These are phyloP conservation scores for Chelon auratus DNA, from an alignment of 2,797 vertebrate genomes.

Conservation along the genomic window DNA sequence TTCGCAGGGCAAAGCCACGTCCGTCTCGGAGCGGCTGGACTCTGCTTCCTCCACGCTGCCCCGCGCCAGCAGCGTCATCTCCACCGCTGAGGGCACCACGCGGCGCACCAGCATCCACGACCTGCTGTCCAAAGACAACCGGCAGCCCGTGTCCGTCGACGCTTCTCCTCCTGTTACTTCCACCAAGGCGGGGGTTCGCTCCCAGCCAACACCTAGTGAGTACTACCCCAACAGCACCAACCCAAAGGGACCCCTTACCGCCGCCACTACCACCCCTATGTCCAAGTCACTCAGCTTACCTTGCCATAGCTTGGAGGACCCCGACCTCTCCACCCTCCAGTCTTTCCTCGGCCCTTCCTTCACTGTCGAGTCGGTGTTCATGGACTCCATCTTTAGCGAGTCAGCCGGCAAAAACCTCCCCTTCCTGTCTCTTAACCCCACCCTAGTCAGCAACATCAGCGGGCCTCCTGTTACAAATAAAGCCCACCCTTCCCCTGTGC, in stretches of 20 bases:
- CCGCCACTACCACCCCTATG: slow-evolving; percentile 50
- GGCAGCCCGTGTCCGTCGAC: slow-evolving; percentile 91
- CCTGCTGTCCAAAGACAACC: slow-evolving; percentile 94
- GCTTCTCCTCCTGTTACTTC: slow-evolving; percentile 77
- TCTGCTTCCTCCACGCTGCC: slow-evolving; percentile 89
- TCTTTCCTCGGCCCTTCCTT: slow-evolving; percentile 85
- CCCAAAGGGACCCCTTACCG: slow-evolving; percentile 55
- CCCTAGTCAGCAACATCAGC: slow-evolving; percentile 96
- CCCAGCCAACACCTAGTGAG: slow-evolving; percentile 92
- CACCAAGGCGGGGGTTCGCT: slow-evolving; percentile 77
- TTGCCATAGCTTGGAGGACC: slow-evolving; percentile 75
- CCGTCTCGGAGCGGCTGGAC: slow-evolving; percentile 87
- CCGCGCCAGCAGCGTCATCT: slow-evolving; percentile 97
- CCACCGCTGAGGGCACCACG: slow-evolving; percentile 95
- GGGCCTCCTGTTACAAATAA: slow-evolving; percentile 78
- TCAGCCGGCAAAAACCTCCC: slow-evolving; percentile 83
- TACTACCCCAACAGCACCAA: slow-evolving; percentile 85
- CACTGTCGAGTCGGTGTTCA: slow-evolving; percentile 83
- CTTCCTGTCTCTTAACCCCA: slow-evolving; percentile 94
- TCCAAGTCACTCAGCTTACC: slow-evolving; percentile 86
- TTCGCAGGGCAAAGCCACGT: slow-evolving; percentile 84
- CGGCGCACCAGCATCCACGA: slow-evolving; percentile 98
- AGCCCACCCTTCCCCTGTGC: slow-evolving; percentile 70
- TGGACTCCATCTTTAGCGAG: slow-evolving; percentile 86
- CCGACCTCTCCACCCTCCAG: slow-evolving; percentile 82